Conservation (phyloP, 2,888 invertebrate genomes). For the Pheosia gnoma region DNA sequence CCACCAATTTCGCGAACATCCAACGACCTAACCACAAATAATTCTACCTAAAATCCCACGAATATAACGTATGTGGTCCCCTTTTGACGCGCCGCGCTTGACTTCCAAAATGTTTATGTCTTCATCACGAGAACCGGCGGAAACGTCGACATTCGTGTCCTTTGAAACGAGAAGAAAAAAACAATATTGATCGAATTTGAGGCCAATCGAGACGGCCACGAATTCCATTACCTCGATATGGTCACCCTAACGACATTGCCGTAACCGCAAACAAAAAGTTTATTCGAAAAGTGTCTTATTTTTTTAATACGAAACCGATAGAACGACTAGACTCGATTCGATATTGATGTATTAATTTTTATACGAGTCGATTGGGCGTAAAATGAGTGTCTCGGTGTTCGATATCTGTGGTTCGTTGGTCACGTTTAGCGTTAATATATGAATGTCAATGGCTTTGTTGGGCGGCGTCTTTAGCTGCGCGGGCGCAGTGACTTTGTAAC, state of each 20-base stretch:
- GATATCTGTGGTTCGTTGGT: constrained; percentile 70
- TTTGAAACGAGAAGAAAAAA: constrained; percentile 51
- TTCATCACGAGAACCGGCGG: constrained; percentile 76
- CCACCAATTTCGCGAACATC: constrained; percentile 77
- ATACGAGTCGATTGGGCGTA: constrained; percentile 77
- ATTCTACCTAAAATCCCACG: constrained; percentile 62
- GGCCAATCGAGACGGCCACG: constrained; percentile 61
- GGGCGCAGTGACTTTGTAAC: constrained; percentile 42
- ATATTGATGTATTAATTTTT: constrained; percentile 79
- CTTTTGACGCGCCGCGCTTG: constrained; percentile 73
- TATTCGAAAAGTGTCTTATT: constrained; percentile 67
- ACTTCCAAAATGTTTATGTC: constrained; percentile 79
- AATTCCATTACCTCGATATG: constrained; percentile 68
- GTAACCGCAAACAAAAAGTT: constrained; percentile 70
- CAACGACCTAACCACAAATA: constrained; percentile 58
- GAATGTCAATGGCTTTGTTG: constrained; percentile 71
- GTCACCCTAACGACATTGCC: constrained; percentile 78
- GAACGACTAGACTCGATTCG: constrained; percentile 42
- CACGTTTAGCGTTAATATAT: constrained; percentile 76
- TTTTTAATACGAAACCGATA: constrained; percentile 44
- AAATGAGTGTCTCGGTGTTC: constrained; percentile 70
- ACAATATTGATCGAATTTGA: constrained; percentile 56
- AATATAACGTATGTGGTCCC: constrained; percentile 77
- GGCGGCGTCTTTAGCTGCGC: constrained; percentile 63
- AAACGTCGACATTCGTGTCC: constrained; percentile 57